A percentile compares a stretch with the other conserved stretches of the same genome.
phyloP scores from a whole-genome alignment of 2,888 invertebrate species.

The Scelioninae gen. 1 region DNA sequence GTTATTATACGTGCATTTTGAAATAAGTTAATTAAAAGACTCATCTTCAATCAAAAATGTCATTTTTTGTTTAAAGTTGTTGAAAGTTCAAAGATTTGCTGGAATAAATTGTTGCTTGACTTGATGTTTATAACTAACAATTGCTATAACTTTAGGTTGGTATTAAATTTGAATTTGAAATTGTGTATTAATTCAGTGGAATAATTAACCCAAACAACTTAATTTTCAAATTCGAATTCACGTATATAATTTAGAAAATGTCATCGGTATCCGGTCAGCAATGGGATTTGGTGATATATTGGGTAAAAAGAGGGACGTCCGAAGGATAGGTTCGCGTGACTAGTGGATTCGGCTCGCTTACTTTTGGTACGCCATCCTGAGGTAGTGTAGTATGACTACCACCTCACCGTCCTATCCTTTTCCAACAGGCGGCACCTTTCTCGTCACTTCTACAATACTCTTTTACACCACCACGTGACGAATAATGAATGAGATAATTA shows the following conservation, averaged over 20 bases:
- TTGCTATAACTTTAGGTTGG: not conserved
- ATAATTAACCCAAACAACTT: constrained; percentile 48
- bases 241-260: constrained; percentile 55
- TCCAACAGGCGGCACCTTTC: constrained; percentile 42
- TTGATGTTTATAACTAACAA: too few relatives aligned
- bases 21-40: not conserved
- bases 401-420: constrained; percentile 55
- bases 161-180: constrained; percentile 15
- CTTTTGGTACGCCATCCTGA: constrained; percentile 74
- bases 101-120: too few relatives aligned
- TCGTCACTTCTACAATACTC: constrained; percentile 43
- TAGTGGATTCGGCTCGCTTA: constrained; percentile 79
- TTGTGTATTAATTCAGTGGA: constrained; percentile 5
- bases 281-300: constrained; percentile 56
- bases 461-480: constrained; percentile 64
- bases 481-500: constrained; percentile 60
- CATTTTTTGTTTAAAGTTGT: not conserved
- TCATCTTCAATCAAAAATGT: not conserved
- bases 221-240: constrained; percentile 38
- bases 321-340: constrained; percentile 81
- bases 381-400: constrained; percentile 56
- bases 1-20: too few relatives aligned
- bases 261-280: constrained; percentile 51
- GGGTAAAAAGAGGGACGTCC: constrained; percentile 45
- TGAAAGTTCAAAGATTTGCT: not conserved